Conservation (phyloP, 2,113 vertebrate genomes). For the Oncorhynchus keta region DNA sequence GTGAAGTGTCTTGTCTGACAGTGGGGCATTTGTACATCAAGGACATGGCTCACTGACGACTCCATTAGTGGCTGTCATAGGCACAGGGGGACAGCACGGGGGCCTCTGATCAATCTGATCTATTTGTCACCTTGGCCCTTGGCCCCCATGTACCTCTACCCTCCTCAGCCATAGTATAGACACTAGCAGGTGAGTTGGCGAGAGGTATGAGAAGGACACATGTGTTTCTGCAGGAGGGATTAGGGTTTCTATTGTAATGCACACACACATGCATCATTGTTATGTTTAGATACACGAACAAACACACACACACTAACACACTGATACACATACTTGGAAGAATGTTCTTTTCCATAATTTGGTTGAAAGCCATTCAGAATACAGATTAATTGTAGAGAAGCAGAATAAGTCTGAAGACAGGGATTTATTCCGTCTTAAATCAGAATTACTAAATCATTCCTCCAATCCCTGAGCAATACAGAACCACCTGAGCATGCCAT, state of each 20-base stretch:
- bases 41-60: slow-evolving; percentile 58
- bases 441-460: too few species aligned
- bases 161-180: not conserved
- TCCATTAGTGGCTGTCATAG: slow-evolving; percentile 59
- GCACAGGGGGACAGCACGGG: slow-evolving; percentile 27
- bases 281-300: slow-evolving; percentile 21
- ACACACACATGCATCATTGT: slow-evolving; percentile 13
- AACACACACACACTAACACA: slow-evolving; percentile 1
- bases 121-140: slow-evolving; percentile 28
- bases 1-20: slow-evolving; percentile 39
- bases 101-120: slow-evolving; percentile 55
- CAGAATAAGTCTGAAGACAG: too few species aligned
- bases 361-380: not conserved
- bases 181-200: slow-evolving; percentile 10
- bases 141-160: not conserved
- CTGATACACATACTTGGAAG: slow-evolving; percentile 5
- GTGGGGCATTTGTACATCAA: slow-evolving; percentile 57
- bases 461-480: not conserved
- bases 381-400: slow-evolving; percentile 18
- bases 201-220: not conserved
- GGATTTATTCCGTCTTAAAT: too few species aligned
- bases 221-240: not conserved
- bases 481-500: too few species aligned
- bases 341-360: not conserved
- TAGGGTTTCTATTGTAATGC: too few species aligned